Conservation (phyloP, 2,888 invertebrate species). For the Nephrotoma appendiculata region DNA sequence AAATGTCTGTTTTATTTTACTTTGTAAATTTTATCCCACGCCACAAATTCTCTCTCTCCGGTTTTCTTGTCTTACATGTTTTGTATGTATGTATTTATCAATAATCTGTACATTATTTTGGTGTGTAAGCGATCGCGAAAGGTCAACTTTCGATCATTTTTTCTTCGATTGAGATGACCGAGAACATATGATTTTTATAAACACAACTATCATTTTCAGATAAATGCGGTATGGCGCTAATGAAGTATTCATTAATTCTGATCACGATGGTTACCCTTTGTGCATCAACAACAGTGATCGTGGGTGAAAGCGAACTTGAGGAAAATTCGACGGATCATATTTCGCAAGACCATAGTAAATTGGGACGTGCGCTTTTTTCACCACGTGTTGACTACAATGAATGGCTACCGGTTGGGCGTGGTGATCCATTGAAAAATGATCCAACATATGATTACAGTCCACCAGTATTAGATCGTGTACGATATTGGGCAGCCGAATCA, state of each 20-base stretch:
- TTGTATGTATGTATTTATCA: neutral
- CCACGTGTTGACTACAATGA: constrained; percentile 72
- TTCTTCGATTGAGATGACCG: neutral
- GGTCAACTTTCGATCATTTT: neutral
- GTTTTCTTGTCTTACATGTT: neutral
- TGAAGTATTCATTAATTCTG: neutral
- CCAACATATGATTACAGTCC: constrained; percentile 77
- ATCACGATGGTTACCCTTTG: neutral
- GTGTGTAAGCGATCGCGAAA: neutral
- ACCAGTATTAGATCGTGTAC: constrained; percentile 61
- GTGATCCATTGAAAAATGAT: constrained; percentile 69
- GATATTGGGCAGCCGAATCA: constrained; percentile 56
- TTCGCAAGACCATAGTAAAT: neutral
- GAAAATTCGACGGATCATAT: neutral
- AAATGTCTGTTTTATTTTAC: neutral
- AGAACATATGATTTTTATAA: neutral
- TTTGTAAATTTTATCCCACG: neutral
- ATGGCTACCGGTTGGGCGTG: constrained; percentile 71
- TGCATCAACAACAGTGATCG: neutral
- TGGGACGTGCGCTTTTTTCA: constrained; percentile 38
- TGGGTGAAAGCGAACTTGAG: neutral
- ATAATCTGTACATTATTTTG: too few species aligned
- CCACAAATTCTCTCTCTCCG: neutral
- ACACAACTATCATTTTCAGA: neutral
- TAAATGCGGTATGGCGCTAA: neutral